These are phyloP conservation scores for Nomada hirtipes DNA, from an alignment of 2,888 invertebrate species.

Conservation along the genomic window DNA sequence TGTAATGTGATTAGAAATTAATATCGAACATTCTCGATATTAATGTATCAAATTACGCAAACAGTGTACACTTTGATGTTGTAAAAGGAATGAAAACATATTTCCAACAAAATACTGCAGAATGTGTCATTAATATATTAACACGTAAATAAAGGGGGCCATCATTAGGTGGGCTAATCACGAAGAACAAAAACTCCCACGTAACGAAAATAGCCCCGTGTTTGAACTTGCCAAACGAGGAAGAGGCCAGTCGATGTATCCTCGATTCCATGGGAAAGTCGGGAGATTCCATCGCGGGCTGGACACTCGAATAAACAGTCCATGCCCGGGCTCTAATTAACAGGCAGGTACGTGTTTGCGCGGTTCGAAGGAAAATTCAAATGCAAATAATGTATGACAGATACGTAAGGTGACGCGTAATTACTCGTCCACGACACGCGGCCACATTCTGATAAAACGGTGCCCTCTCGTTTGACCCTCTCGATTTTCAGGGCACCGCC, in stretches of 20 bases:
- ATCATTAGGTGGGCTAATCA: too few species aligned
- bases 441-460: slow-evolving; percentile 52
- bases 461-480: slow-evolving; percentile 49
- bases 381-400: slow-evolving; percentile 40
- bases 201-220: background rate
- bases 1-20: too few species aligned
- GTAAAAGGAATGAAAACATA: too few species aligned
- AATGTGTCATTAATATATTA: too few species aligned
- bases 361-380: slow-evolving; percentile 48
- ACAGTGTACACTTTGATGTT: too few species aligned
- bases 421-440: slow-evolving; percentile 58
- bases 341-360: slow-evolving; percentile 47
- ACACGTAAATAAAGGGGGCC: too few species aligned
- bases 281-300: slow-evolving; percentile 30
- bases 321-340: slow-evolving; percentile 38
- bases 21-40: too few species aligned
- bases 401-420: slow-evolving; percentile 60
- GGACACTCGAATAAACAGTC: slow-evolving; percentile 20
- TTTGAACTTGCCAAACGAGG: slow-evolving; percentile 9
- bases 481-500: slow-evolving; percentile 35
- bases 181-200: too few species aligned
- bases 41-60: too few species aligned
- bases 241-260: background rate
- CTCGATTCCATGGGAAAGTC: slow-evolving; percentile 26
- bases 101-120: too few species aligned